These are phyloP conservation scores for Microctonus aethiopoides DNA, from an alignment of 2,888 invertebrate genomes.

Conservation along the genomic window DNA sequence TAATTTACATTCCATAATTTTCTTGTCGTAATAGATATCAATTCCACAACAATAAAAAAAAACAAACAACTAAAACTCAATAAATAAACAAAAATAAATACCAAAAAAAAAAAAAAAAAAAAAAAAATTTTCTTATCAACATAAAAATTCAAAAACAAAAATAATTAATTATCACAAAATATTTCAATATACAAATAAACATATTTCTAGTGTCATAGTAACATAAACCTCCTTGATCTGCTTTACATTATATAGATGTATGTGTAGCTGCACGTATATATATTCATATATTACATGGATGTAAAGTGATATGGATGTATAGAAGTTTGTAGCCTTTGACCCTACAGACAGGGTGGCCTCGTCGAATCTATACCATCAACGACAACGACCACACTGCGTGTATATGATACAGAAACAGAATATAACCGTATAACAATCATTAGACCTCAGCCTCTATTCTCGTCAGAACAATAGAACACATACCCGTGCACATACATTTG, in stretches of 20 bases:
- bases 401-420: background rate
- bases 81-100: too few relatives aligned
- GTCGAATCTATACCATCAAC: background rate
- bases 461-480: background rate
- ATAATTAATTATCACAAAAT: too few relatives aligned
- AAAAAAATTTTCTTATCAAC: too few relatives aligned
- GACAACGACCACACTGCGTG: background rate
- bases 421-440: constrained; percentile 7
- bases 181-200: too few relatives aligned
- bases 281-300: background rate
- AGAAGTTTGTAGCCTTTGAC: background rate
- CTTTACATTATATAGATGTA: constrained; percentile 1
- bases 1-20: too few relatives aligned
- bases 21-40: too few relatives aligned
- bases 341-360: constrained; percentile 1
- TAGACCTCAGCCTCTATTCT: background rate
- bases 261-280: background rate
- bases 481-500: constrained; percentile 1
- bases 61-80: too few relatives aligned
- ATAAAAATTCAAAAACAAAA: too few relatives aligned
- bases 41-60: too few relatives aligned
- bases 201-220: too few relatives aligned
- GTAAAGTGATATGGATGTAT: background rate
- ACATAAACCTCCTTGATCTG: background rate
- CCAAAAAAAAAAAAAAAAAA: too few relatives aligned